Conservation (phyloP, 2,888 invertebrate species). For the Mimumesa dahlbomi region DNA sequence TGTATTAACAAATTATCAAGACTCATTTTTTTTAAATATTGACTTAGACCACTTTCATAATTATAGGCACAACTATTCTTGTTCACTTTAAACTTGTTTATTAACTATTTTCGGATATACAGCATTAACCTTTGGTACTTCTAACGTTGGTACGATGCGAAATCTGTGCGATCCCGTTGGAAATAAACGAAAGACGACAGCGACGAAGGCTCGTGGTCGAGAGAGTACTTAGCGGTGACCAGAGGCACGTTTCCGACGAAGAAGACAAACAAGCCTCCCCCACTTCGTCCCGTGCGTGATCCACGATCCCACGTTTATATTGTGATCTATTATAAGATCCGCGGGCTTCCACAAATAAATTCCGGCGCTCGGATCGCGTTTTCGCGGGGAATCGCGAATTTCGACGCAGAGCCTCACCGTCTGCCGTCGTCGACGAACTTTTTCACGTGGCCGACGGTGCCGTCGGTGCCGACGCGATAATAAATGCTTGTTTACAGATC, state of each 20-base stretch:
- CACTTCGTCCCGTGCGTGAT: conserved; percentile 12
- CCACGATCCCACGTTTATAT: conserved; percentile 63
- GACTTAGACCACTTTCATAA: too few relatives aligned
- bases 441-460: not conserved
- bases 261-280: conserved; percentile 34
- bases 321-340: conserved; percentile 71
- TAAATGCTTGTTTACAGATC: not conserved
- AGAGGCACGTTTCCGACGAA: conserved; percentile 41
- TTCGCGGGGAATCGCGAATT: not conserved
- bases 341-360: conserved; percentile 68
- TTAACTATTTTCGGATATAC: too few relatives aligned
- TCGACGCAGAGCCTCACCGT: conserved; percentile 3
- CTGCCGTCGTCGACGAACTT: not conserved
- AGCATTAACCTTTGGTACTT: too few relatives aligned
- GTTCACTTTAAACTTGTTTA: too few relatives aligned
- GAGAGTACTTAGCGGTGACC: conserved; percentile 39
- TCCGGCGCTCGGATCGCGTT: conserved; percentile 24
- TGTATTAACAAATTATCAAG: too few relatives aligned
- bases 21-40: too few relatives aligned
- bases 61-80: too few relatives aligned
- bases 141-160: too few relatives aligned
- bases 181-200: conserved; percentile 36
- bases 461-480: not conserved
- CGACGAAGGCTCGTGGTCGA: conserved; percentile 12
- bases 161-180: not conserved